These are phyloP conservation scores for Caenorhabditis brenneri DNA, from an alignment of 1,140 invertebrate species.

Conservation along the genomic window DNA sequence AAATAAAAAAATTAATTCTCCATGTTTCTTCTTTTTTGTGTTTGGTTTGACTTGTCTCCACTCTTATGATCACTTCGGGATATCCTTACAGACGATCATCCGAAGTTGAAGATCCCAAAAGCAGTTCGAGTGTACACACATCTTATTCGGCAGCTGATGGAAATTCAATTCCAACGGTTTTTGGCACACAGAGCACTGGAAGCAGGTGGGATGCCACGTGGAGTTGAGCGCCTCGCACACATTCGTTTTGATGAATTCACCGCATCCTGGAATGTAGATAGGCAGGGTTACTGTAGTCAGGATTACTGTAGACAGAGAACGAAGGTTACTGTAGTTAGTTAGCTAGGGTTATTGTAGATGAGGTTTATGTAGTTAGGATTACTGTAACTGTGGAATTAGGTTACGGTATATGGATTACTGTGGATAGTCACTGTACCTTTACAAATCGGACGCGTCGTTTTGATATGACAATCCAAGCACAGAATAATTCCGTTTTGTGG, in stretches of 20 bases:
- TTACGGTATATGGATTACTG: too few species aligned
- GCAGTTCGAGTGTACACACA: constrained; percentile 16
- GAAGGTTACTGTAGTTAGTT: too few species aligned
- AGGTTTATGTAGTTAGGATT: too few species aligned
- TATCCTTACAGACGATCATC: background rate
- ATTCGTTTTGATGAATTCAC: background rate
- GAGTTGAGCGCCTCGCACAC: constrained; percentile 11
- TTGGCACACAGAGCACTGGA: constrained; percentile 31
- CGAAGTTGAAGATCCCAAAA: constrained; percentile 29
- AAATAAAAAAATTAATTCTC: too few species aligned
- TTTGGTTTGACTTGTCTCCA: too few species aligned
- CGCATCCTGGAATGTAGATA: too few species aligned
- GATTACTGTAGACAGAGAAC: too few species aligned
- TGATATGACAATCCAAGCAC: constrained; percentile 14
- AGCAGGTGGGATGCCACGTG: constrained; percentile 30
- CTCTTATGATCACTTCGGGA: constrained; percentile 2
- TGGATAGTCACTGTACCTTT: too few species aligned
- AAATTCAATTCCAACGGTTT: constrained; percentile 18
- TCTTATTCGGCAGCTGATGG: constrained; percentile 6
- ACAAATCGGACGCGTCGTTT: constrained; percentile 13
- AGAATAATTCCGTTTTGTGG: constrained; percentile 17
- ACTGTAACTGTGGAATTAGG: too few species aligned
- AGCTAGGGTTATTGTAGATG: too few species aligned
- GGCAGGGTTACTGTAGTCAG: too few species aligned
- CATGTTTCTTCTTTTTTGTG: too few species aligned